Base-by-base conservation (phyloP, 2,888 invertebrate species). In the Eupelmus urozonus region DNA sequence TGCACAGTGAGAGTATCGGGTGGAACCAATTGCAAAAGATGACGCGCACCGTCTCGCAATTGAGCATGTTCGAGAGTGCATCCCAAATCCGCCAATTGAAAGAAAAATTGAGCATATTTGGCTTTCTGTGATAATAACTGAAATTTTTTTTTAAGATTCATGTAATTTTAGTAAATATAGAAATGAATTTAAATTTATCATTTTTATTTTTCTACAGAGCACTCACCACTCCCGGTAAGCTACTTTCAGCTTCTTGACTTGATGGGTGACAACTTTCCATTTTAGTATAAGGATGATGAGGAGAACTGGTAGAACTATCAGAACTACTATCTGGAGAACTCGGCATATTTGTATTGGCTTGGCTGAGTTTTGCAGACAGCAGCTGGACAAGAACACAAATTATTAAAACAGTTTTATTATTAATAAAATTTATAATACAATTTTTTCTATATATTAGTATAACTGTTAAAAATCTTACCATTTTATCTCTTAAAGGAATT, bases 291-390 rank as follows among this genome's bases (percentile, higher is more conserved):
- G 95, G 94, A 87, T 96, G 93, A 82, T 96, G 97, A 1, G 97
- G 97, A 0, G 97, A 97, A 1, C 97, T 96, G 1, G 97, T 96
- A 75, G 97, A 97, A 83, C 97, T 97, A 89, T 98, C 98, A 76
- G 97, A 97, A 86, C 97, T 97, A 74, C 97, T 97, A 88, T 98
- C 98, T 72, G 96, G 96, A 76, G 96, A 96, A 85, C 95, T 95
- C 25, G 94, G 93, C 88, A 94, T 91, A 77, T 94, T 94, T 18
- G 93, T 92, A 85, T 93, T 93, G 51, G 94, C 92, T 85, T 95
- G 95, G 80, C 94, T 94, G 67, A 96, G 90, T 90, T 96, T 96
- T 1, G 94, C 96, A 55, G 94, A 94, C 81, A 96, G 91, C 78
- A 94, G 88, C 94, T 94, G 86, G 40, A 87, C 86, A 72, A 78